These are phyloP conservation scores for Glaucomys volans DNA, from an alignment of 2,113 vertebrate genomes.

Conservation along the genomic window DNA sequence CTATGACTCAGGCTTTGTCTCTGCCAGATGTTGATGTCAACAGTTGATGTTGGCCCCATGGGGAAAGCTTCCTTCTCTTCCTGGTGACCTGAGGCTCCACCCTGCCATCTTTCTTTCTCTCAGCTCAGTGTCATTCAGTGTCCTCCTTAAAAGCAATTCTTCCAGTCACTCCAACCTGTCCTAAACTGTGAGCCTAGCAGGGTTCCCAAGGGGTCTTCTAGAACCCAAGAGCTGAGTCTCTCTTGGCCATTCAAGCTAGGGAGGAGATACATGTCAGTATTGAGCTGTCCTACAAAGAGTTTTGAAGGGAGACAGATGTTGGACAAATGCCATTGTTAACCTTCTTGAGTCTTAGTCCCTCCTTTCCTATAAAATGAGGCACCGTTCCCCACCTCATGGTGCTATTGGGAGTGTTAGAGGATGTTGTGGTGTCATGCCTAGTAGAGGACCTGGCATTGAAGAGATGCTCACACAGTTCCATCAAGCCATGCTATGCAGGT, in stretches of 20 bases:
- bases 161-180: background rate
- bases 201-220: background rate
- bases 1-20: background rate
- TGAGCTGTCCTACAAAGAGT: background rate
- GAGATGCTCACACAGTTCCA: background rate
- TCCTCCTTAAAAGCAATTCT: background rate
- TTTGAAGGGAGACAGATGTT: background rate
- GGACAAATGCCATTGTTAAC: background rate
- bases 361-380: background rate
- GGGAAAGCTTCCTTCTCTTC: background rate
- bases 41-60: background rate
- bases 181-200: background rate
- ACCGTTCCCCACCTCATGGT: background rate
- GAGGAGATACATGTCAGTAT: background rate
- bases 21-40: background rate
- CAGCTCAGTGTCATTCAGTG: background rate
- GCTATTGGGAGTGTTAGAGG: background rate
- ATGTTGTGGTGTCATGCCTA: no score
- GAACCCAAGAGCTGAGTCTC: background rate
- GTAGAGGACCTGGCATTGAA: background rate
- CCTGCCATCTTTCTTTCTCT: background rate
- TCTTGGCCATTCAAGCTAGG: background rate
- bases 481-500: background rate
- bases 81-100: no score
- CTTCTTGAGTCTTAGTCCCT: background rate